phyloP scores from a whole-genome alignment of 2,113 vertebrate species.

The Chloebia gouldiae region DNA sequence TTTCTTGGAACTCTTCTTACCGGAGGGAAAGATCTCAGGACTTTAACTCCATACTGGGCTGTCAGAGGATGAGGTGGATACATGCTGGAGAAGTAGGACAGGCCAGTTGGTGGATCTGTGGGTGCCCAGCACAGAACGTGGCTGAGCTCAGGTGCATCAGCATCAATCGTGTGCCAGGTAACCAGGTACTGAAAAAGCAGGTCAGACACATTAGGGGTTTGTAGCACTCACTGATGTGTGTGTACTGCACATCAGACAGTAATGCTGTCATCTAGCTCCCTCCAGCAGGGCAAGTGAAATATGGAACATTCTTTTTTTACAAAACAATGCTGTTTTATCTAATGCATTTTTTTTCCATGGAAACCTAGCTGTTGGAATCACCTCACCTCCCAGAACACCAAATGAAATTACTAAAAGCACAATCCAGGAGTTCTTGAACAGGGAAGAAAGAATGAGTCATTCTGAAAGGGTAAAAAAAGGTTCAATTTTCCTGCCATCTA shows the following conservation, averaged over 20 bases:
- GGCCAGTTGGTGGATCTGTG: slow-evolving; percentile 91
- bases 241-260: background rate
- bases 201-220: background rate
- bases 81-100: slow-evolving; percentile 98
- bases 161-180: slow-evolving; percentile 97
- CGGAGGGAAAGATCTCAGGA: slow-evolving; percentile 93
- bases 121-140: slow-evolving; percentile 94
- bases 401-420: background rate
- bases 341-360: background rate
- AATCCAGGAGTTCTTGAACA: background rate
- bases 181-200: slow-evolving; percentile 85
- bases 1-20: slow-evolving; percentile 62
- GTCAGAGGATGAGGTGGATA: slow-evolving; percentile 96
- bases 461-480: background rate
- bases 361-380: background rate
- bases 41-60: slow-evolving; percentile 95
- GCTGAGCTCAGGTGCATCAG: slow-evolving; percentile 94
- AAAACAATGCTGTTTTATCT: background rate
- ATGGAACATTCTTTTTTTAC: background rate
- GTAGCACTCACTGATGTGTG: background rate
- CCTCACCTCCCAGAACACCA: background rate
- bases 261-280: background rate
- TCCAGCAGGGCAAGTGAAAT: background rate
- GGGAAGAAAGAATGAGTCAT: background rate
- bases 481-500: background rate